These are phyloP conservation scores for Diorhabda sublineata DNA, from an alignment of 1,140 invertebrate species.

Conservation along the genomic window DNA sequence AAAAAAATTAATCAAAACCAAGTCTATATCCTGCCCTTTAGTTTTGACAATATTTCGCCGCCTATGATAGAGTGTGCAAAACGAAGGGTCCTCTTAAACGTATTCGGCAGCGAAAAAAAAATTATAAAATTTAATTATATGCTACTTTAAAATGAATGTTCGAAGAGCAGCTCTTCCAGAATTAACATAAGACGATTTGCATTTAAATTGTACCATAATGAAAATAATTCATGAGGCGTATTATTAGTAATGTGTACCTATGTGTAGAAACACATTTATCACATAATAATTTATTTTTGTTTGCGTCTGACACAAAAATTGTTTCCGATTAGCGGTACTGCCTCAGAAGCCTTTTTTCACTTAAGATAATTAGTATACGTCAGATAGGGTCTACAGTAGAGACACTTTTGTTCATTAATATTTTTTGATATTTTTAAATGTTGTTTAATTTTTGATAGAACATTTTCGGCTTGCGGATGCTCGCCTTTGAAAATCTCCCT, in stretches of 20 bases:
- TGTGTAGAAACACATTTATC: constrained; percentile 22
- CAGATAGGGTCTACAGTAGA: no score
- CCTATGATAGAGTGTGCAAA: background rate
- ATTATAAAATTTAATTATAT: constrained; percentile 49
- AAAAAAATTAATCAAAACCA: no score
- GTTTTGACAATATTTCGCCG: no score
- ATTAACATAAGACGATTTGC: constrained; percentile 49
- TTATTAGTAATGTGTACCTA: constrained; percentile 23
- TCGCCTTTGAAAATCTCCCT: no score
- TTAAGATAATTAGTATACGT: no score
- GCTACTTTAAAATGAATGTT: constrained; percentile 48
- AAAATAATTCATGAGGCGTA: constrained; percentile 41
- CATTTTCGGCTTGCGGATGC: no score
- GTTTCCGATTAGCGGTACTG: constrained; percentile 10
- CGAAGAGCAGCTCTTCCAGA: constrained; percentile 37
- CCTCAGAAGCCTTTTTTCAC: background rate
- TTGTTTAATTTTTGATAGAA: no score
- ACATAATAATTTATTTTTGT: constrained; percentile 21
- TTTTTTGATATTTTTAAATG: no score
- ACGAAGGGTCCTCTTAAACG: constrained; percentile 24
- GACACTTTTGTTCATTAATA: no score
- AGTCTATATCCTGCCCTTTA: no score
- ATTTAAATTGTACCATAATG: constrained; percentile 48
- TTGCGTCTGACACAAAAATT: constrained; percentile 6
- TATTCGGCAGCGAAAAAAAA: constrained; percentile 39